These are phyloP conservation scores for Silurus meridionalis DNA, from an alignment of 2,113 vertebrate genomes.

Conservation along the genomic window DNA sequence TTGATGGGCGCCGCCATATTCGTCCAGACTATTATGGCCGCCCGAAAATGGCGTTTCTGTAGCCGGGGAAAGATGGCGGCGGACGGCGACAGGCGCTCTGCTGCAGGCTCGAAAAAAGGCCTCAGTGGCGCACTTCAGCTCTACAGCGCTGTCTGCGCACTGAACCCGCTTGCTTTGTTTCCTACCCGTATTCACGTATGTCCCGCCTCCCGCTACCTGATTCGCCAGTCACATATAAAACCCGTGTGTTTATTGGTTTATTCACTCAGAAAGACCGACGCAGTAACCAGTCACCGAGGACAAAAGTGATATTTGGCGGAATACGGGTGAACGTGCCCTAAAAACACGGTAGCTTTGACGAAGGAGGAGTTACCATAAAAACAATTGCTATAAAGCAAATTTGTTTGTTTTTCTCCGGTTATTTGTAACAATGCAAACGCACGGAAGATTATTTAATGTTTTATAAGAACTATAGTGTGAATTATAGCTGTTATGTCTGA, in stretches of 20 bases:
- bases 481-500: not conserved
- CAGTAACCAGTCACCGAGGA: not conserved
- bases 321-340: not conserved
- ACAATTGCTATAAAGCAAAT: not conserved
- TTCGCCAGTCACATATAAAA: not conserved
- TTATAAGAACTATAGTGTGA: not conserved
- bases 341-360: not conserved
- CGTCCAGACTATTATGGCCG: conserved; percentile 98
- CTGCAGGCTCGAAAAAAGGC: conserved; percentile 76
- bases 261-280: not conserved
- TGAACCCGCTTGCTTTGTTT: not conserved
- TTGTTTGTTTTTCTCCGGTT: not conserved
- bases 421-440: not conserved
- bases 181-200: conserved; percentile 5
- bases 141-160: not conserved
- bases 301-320: not conserved
- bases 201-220: not conserved
- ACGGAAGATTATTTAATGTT: no score
- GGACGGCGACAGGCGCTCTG: conserved; percentile 63
- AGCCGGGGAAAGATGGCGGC: conserved; percentile 89
- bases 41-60: conserved; percentile 88
- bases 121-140: conserved; percentile 91
- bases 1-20: conserved; percentile 99
- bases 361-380: not conserved
- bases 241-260: not conserved